Evolutionary conservation across 2,888 invertebrate genomes (phyloP).

Genomic region (Cheilosia vulpina): DNA sequence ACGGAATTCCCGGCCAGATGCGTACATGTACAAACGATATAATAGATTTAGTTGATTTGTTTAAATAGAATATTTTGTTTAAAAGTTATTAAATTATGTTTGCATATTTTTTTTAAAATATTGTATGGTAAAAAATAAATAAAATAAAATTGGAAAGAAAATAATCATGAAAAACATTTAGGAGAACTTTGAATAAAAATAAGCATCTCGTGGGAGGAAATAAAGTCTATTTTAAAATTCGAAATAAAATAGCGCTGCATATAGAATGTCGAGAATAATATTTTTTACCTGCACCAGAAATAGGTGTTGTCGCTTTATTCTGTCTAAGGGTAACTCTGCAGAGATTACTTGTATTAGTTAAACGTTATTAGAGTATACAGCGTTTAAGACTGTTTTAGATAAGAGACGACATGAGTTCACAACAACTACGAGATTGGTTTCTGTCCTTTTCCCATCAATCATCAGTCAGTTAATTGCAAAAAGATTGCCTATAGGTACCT

Average conservation of each 20-base stretch:
- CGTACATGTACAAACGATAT: constrained; percentile 78
- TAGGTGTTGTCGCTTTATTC: constrained; percentile 37
- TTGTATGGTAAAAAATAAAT: constrained; percentile 27
- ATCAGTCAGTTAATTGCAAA: no score
- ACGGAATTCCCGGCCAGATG: constrained; percentile 84
- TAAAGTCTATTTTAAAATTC: constrained; percentile 13
- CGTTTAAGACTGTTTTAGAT: not conserved
- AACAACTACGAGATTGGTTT: not conserved
- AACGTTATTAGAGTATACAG: not conserved
- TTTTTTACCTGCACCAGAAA: constrained; percentile 62
- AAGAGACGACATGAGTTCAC: constrained; percentile 38
- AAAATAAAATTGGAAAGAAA: constrained; percentile 56
- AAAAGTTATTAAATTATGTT: constrained; percentile 37
- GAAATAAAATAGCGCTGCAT: constrained; percentile 44
- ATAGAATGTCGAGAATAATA: constrained; percentile 13
- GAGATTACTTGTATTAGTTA: not conserved
- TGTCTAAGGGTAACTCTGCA: constrained; percentile 1
- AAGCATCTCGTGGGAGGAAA: constrained; percentile 32
- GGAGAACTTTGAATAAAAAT: constrained; percentile 1
- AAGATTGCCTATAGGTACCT: no score
- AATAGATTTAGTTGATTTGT: constrained; percentile 69
- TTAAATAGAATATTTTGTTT: constrained; percentile 57
- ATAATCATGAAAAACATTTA: constrained; percentile 42
- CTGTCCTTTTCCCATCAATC: no score
- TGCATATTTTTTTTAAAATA: constrained; percentile 6